Percentiles rank a stretch among this genome's conserved stretches.
phyloP scores from a whole-genome alignment of 2,888 invertebrate species.

The Nemapogon koenigi region DNA sequence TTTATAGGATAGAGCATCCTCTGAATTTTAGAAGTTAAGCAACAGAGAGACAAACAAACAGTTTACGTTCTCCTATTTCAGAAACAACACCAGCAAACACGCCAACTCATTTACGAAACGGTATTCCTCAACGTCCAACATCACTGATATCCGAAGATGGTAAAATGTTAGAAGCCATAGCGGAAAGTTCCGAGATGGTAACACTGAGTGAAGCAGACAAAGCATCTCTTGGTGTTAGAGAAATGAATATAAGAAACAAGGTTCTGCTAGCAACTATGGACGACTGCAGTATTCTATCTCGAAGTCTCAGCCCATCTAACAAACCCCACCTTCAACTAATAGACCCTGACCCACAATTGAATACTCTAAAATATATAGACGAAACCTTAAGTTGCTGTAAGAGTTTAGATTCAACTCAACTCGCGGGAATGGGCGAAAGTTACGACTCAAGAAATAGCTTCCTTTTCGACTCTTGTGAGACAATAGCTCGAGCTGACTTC shows the following conservation, averaged over 20 bases:
- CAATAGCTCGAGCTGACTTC: conserved; percentile 48
- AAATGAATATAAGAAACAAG: conserved; percentile 55
- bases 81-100: conserved; percentile 58
- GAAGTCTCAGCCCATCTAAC: conserved; percentile 52
- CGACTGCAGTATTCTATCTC: conserved; percentile 54
- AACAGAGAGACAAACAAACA: too few relatives aligned
- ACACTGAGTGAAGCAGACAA: conserved; percentile 65
- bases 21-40: too few relatives aligned
- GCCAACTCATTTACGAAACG: conserved; percentile 44
- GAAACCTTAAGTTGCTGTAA: conserved; percentile 60
- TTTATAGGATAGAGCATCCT: too few relatives aligned
- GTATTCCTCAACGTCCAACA: conserved; percentile 56
- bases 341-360: conserved; percentile 59
- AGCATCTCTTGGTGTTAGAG: conserved; percentile 44
- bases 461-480: conserved; percentile 51
- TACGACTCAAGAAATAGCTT: conserved; percentile 53
- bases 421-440: conserved; percentile 57
- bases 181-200: conserved; percentile 73
- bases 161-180: conserved; percentile 70
- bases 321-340: conserved; percentile 46
- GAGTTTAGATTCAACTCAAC: conserved; percentile 52
- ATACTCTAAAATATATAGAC: conserved; percentile 68
- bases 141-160: conserved; percentile 70
- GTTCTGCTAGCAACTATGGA: conserved; percentile 61
- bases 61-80: conserved; percentile 23